Evolutionary conservation across 2,113 vertebrate genomes (phyloP), one percentile per base, ranked within the genome.

Genomic region (Mobula birostris): DNA sequence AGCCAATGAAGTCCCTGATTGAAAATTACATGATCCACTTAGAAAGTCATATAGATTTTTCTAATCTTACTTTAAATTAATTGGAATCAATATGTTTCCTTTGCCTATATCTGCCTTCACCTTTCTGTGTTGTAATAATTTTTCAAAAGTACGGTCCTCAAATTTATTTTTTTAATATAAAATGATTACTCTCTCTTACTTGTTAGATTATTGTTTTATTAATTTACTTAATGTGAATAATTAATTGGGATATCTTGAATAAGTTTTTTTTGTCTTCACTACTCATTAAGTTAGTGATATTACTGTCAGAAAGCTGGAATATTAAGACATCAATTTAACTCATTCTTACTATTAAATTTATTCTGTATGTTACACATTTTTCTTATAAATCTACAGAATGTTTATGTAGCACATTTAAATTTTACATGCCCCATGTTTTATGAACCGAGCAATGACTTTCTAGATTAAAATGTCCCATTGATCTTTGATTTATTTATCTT

Each of bases 401-500:
- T 32, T 90, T 68, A 90, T 90, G 58, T 90, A 66, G 32, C 61
- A 8, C n/a, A 11, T 24, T 68, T 90, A 66, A 19, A 90, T 66
- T 90, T 90, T 88, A 29, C 12, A 0, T 88, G 32, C 58, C 58
- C 12, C 27, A 15, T 66, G 29, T 88, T 66, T 90, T 66, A 36
- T 90, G 85, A 68, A 90, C 12, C 66, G 61, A 90, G n/a, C 29
- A 68, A 90, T 90, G 85, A 15, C 61, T 32, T 27, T 32, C 85
- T 63, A 7, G 58, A 90, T 32, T 90, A 90, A 90, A 90, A 90
- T 90, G 85, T 90, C 85, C n/a, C 61, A 68, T 61, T 66, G 61
- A 61, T 90, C 61, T n/a, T 68, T 68, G 61, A 66, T 66, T 90
- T 90, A 90, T 90, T 68, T 66, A 90, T 66, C 7, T 66, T 32